These are phyloP conservation scores for Dryas iulia DNA, from an alignment of 1,140 invertebrate genomes.

Conservation along the genomic window DNA sequence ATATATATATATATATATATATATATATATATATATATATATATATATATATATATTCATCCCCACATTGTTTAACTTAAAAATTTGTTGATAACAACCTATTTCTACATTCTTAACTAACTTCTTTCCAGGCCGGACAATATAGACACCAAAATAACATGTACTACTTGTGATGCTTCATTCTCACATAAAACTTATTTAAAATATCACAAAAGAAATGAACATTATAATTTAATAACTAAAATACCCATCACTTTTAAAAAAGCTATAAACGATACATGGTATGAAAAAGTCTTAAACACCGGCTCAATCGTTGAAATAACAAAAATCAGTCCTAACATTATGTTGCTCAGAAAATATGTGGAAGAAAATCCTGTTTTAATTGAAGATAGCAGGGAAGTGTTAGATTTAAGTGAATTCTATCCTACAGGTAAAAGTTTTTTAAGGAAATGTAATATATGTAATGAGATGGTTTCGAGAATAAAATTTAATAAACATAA, in stretches of 20 bases:
- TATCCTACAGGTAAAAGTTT: conserved; percentile 9
- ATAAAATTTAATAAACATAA: conserved; percentile 43
- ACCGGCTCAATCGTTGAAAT: conserved; percentile 47
- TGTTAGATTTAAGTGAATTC: conserved; percentile 14
- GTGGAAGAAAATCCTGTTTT: conserved; percentile 21
- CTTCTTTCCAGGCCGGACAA: neutral
- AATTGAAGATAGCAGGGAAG: conserved; percentile 19
- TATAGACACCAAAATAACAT: conserved; percentile 14
- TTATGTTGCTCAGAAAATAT: conserved; percentile 40
- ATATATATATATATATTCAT: too few species aligned
- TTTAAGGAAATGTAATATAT: conserved; percentile 13
- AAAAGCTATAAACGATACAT: conserved; percentile 48
- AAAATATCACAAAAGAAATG: conserved; percentile 43
- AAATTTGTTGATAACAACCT: too few species aligned
- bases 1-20: too few species aligned
- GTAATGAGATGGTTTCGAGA: conserved; percentile 29
- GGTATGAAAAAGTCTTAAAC: conserved; percentile 57
- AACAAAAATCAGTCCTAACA: conserved; percentile 41
- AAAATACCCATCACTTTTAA: conserved; percentile 29
- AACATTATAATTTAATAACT: conserved; percentile 46
- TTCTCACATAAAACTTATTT: conserved; percentile 24
- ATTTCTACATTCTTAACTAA: too few species aligned
- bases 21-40: too few species aligned
- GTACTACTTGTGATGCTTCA: conserved; percentile 36
- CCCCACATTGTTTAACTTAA: too few species aligned